Percentiles rank a stretch among this genome's conserved stretches.
These are phyloP conservation scores for Rhinopithecus roxellana DNA, from an alignment of 2,113 vertebrate genomes.

Conservation along the genomic window DNA sequence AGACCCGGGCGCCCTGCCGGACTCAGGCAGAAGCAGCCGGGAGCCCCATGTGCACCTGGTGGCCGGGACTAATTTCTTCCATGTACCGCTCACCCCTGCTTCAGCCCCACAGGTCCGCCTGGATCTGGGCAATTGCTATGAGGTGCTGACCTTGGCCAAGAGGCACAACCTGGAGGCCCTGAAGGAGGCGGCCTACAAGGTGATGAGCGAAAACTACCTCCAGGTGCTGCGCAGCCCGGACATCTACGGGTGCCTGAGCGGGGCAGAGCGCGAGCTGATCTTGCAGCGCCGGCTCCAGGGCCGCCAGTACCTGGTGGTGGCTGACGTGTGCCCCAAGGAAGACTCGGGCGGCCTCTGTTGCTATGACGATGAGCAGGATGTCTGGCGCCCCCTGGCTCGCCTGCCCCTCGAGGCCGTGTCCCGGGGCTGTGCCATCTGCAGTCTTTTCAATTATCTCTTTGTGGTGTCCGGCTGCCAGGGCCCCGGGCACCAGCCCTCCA, in stretches of 20 bases:
- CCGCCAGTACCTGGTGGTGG: slow-evolving; percentile 84
- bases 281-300: slow-evolving; percentile 85
- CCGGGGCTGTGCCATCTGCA: slow-evolving; percentile 89
- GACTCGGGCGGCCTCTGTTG: slow-evolving; percentile 86
- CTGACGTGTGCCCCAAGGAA: slow-evolving; percentile 86
- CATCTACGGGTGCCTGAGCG: slow-evolving; percentile 88
- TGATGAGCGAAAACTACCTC: slow-evolving; percentile 95
- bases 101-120: slow-evolving; percentile 80
- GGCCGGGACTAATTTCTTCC: slow-evolving; percentile 77
- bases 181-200: slow-evolving; percentile 86
- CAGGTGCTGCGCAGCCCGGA: slow-evolving; percentile 89
- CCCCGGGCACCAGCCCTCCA: slow-evolving; percentile 82
- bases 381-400: slow-evolving; percentile 86
- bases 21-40: background rate
- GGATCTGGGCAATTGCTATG: slow-evolving; percentile 92
- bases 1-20: background rate
- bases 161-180: slow-evolving; percentile 80
- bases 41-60: slow-evolving; percentile 65
- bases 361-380: slow-evolving; percentile 88
- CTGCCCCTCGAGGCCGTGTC: slow-evolving; percentile 90
- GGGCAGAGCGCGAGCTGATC: slow-evolving; percentile 89
- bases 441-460: slow-evolving; percentile 96
- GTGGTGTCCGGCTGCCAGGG: slow-evolving; percentile 91
- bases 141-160: slow-evolving; percentile 88
- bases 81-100: slow-evolving; percentile 65